phyloP scores from a whole-genome alignment of 53 echinoderm and acorn worm genomes.

The Stichopus horrens region DNA sequence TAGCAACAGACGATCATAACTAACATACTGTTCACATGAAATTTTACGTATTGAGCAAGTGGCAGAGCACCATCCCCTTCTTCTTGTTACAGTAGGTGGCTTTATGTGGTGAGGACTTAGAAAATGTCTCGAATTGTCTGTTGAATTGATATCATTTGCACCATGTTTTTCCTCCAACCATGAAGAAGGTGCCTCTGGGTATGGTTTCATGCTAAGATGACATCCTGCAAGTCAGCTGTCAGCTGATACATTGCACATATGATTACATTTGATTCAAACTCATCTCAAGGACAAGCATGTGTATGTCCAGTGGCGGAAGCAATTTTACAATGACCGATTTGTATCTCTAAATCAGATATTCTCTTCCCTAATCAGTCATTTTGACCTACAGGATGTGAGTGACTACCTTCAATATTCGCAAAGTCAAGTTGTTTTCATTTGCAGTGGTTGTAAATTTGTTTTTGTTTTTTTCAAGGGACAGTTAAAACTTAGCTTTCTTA shows the following conservation, averaged over 20 bases:
- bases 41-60: neutral
- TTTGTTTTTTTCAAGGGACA: too few species aligned
- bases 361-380: constrained; percentile 1
- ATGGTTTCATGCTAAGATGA: constrained; percentile 41
- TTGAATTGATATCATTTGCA: neutral
- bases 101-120: constrained; percentile 1
- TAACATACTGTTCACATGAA: too few species aligned
- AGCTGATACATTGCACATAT: constrained; percentile 43
- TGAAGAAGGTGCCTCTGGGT: constrained; percentile 50
- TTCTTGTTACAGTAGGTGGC: constrained; percentile 21
- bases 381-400: neutral
- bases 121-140: neutral
- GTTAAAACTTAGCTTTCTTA: constrained; percentile 26
- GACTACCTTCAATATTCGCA: too few species aligned
- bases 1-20: too few species aligned
- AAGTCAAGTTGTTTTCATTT: too few species aligned
- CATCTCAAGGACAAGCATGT: constrained; percentile 29
- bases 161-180: constrained; percentile 33
- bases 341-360: constrained; percentile 4
- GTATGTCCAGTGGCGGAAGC: constrained; percentile 47
- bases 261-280: constrained; percentile 30
- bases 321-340: constrained; percentile 23
- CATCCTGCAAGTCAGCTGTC: constrained; percentile 38
- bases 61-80: neutral
- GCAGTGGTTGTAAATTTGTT: too few species aligned